Percentiles rank a stretch among this genome's conserved stretches.
Conservation (phyloP, 2,113 vertebrate genomes). For the Nothobranchius kuhntae region DNA sequence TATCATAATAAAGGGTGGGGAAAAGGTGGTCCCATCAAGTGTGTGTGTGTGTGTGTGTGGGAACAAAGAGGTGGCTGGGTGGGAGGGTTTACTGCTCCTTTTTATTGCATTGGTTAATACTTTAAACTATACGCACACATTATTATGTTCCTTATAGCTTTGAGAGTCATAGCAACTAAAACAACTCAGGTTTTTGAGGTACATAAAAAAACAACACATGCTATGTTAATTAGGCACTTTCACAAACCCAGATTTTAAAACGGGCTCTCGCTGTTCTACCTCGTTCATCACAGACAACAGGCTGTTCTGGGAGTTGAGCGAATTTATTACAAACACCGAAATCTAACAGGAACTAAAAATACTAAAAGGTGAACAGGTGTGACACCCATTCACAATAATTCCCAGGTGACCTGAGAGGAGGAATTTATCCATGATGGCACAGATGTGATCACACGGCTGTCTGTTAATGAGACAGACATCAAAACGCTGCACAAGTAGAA, state of each 20-base stretch:
- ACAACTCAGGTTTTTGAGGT: constrained; percentile 5
- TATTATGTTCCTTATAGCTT: constrained; percentile 16
- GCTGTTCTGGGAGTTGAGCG: constrained; percentile 28
- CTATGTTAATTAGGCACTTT: constrained; percentile 12
- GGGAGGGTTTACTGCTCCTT: not conserved
- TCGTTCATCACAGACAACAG: constrained; percentile 44
- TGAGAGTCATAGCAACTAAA: not conserved
- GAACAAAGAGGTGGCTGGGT: constrained; percentile 12
- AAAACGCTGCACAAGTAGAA: not conserved
- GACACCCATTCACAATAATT: constrained; percentile 28
- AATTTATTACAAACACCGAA: constrained; percentile 30
- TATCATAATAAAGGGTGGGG: constrained; percentile 66
- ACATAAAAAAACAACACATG: not conserved
- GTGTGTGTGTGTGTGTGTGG: constrained; percentile 15
- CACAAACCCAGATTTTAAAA: constrained; percentile 35
- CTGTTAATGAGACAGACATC: constrained; percentile 5
- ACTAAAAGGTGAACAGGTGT: constrained; percentile 41
- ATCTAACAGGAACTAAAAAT: constrained; percentile 48
- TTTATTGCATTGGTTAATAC: constrained; percentile 24
- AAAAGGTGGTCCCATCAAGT: constrained; percentile 43
- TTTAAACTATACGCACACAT: constrained; percentile 22
- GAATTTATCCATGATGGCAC: constrained; percentile 19
- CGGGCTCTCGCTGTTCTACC: constrained; percentile 5
- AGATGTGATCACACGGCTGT: constrained; percentile 14
- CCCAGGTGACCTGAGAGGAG: constrained; percentile 19